Percentiles rank a stretch among this genome's conserved stretches.
phyloP scores from a whole-genome alignment of 2,113 vertebrate species.

The Cyrtonyx montezumae region DNA sequence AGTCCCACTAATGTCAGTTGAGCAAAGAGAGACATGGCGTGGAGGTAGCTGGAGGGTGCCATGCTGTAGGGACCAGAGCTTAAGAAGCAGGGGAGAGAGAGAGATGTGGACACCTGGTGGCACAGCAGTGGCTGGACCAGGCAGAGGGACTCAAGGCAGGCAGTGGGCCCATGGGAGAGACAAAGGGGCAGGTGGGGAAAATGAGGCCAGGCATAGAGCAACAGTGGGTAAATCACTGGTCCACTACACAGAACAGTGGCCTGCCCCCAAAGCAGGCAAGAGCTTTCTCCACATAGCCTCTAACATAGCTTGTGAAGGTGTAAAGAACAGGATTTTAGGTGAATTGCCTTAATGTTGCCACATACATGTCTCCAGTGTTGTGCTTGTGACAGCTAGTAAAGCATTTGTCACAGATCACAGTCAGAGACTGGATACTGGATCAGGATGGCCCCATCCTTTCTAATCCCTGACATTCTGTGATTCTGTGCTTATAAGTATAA shows the following conservation, averaged over 20 bases:
- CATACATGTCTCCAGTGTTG: background rate
- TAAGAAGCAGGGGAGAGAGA: background rate
- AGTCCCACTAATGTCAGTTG: background rate
- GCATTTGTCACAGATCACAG: background rate
- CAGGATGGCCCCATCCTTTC: too few species aligned
- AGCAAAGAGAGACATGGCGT: background rate
- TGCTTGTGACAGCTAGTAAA: background rate
- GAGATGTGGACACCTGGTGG: background rate
- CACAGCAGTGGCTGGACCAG: rapidly evolving
- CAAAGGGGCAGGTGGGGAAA: background rate
- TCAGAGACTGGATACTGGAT: background rate
- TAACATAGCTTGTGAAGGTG: background rate
- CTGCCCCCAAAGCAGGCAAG: background rate
- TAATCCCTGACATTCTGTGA: too few species aligned
- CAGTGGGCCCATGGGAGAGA: background rate
- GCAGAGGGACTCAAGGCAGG: background rate
- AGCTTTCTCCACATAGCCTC: background rate
- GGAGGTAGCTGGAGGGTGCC: background rate
- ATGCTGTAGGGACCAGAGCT: background rate
- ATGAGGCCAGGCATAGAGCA: background rate
- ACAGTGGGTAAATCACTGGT: background rate
- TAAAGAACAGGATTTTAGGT: background rate
- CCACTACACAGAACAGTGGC: background rate
- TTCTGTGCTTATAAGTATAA: background rate
- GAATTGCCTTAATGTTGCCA: background rate